These are phyloP conservation scores for Acestrorhynchus altus DNA, from an alignment of 2,797 vertebrate species.

Conservation along the genomic window DNA sequence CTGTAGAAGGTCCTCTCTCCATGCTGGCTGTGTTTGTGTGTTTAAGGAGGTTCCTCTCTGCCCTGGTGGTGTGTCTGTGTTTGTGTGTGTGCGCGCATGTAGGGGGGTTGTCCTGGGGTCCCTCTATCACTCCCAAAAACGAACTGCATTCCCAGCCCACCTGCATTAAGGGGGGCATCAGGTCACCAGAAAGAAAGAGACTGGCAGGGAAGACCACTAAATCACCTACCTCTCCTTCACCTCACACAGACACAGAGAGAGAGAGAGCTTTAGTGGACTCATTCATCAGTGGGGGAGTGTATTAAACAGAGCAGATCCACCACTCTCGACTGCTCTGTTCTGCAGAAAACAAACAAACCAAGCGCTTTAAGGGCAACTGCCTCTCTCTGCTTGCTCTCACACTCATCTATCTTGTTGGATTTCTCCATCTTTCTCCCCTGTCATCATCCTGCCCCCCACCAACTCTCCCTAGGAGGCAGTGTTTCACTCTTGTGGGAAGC, in stretches of 20 bases:
- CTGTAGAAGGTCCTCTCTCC: neutral
- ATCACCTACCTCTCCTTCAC: neutral
- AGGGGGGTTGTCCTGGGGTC: neutral
- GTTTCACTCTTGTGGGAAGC: neutral
- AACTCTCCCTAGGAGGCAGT: constrained; percentile 22
- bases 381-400: neutral
- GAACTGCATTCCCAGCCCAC: neutral
- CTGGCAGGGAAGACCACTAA: neutral
- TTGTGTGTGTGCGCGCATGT: too few relatives aligned
- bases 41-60: neutral
- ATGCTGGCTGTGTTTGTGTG: neutral
- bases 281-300: constrained; percentile 9
- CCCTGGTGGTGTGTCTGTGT: constrained; percentile 9
- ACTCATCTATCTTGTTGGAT: neutral
- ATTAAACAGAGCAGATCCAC: constrained; percentile 8
- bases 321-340: neutral
- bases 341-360: constrained; percentile 28
- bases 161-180: neutral
- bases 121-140: constrained; percentile 22
- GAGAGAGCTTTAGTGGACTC: constrained; percentile 1
- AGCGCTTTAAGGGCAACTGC: constrained; percentile 7
- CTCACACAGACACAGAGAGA: constrained; percentile 5
- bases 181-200: neutral
- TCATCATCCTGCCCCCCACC: constrained; percentile 4
- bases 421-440: neutral